phyloP scores from a whole-genome alignment of 2,888 invertebrate genomes.

The Tachina fera region DNA sequence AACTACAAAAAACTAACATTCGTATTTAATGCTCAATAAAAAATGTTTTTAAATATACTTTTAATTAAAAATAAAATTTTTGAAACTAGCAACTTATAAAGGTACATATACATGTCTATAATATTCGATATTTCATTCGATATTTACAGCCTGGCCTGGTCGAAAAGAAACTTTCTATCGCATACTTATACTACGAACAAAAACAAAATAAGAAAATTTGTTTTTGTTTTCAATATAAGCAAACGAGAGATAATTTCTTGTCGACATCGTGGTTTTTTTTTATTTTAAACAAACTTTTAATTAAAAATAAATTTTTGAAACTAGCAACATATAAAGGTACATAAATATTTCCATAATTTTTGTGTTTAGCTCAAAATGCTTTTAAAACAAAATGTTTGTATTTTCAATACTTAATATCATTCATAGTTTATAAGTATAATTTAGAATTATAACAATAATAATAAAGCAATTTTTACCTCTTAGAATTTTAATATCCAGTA shows the following conservation, averaged over 20 bases:
- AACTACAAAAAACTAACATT: background rate
- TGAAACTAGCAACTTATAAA: background rate
- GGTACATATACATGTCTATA: background rate
- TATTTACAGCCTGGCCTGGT: no score
- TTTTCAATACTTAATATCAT: background rate
- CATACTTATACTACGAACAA: no score
- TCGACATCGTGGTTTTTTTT: no score
- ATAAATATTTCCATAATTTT: background rate
- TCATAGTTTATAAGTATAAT: background rate
- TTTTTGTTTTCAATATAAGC: no score
- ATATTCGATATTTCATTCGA: no score
- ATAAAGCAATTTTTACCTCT: slow-evolving; percentile 79
- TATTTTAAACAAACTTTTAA: no score
- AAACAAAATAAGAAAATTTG: no score
- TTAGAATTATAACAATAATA: slow-evolving; percentile 11
- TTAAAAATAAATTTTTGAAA: slow-evolving; percentile 1
- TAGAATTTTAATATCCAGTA: slow-evolving; percentile 83
- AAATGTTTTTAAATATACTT: background rate
- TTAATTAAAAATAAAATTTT: slow-evolving; percentile 2
- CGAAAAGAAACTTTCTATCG: no score
- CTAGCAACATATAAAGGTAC: background rate
- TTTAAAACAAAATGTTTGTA: background rate
- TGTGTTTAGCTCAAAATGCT: slow-evolving; percentile 15
- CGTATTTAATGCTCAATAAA: no score
- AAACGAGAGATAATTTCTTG: no score